Conservation (phyloP, 1,140 invertebrate species). For the Pseudomyrmex pallidus region DNA sequence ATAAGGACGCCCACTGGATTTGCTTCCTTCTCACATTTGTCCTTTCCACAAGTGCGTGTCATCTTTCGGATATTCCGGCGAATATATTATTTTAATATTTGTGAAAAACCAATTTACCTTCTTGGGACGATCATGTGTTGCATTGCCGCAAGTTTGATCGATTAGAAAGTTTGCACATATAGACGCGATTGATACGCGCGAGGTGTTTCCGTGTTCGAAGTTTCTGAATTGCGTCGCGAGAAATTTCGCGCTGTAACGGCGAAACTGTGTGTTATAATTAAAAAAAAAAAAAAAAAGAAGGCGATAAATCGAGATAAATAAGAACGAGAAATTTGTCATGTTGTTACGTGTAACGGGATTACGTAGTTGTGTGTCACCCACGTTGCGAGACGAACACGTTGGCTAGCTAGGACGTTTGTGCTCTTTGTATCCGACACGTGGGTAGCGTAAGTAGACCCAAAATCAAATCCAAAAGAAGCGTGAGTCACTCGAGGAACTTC, state of each 20-base stretch:
- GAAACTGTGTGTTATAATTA: not conserved
- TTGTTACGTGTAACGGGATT: not conserved
- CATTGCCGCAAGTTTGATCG: not conserved
- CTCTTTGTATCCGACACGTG: conserved; percentile 9
- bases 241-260: not conserved
- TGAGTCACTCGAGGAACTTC: conserved; percentile 70
- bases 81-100: not conserved
- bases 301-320: not conserved
- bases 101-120: not conserved
- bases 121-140: not conserved
- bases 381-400: conserved; percentile 70
- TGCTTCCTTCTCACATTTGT: conserved; percentile 4
- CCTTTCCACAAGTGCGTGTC: not conserved
- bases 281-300: too few relatives aligned
- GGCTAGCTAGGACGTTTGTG: conserved; percentile 45
- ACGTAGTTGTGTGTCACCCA: conserved; percentile 66
- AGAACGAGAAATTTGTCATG: not conserved
- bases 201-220: not conserved
- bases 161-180: not conserved
- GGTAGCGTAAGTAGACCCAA: conserved; percentile 65
- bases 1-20: conserved; percentile 73
- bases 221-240: not conserved
- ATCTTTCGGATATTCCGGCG: not conserved
- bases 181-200: not conserved
- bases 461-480: conserved; percentile 76